These are phyloP conservation scores for Crax fasciolata DNA, from an alignment of 2,797 vertebrate species.

Conservation along the genomic window DNA sequence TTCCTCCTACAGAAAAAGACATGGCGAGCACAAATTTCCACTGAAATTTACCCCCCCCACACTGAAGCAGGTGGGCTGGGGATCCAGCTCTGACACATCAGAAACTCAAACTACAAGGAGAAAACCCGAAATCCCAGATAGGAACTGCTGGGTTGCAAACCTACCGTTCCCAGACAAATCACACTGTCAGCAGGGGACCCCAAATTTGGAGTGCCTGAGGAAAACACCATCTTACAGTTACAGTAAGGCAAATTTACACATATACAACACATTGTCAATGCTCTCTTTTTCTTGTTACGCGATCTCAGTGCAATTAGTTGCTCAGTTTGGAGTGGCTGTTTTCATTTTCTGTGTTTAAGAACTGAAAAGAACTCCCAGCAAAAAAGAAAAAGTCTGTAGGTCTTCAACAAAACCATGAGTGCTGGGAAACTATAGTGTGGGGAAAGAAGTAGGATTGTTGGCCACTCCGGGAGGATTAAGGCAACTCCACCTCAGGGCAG, in stretches of 20 bases:
- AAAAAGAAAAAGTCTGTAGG: neutral
- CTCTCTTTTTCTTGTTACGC: neutral
- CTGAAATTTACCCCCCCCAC: neutral
- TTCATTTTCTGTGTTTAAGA: neutral
- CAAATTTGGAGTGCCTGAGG: neutral
- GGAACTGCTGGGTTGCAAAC: neutral
- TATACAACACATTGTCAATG: neutral
- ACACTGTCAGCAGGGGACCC: neutral
- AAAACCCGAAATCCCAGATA: neutral
- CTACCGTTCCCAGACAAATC: neutral
- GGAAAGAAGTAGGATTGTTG: neutral
- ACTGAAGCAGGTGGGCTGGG: rapidly evolving
- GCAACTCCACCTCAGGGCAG: neutral
- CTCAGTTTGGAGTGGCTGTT: neutral
- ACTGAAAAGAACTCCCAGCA: neutral
- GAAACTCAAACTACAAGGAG: neutral
- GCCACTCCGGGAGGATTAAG: neutral
- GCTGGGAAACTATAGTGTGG: neutral
- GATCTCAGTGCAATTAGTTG: neutral
- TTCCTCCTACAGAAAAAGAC: neutral
- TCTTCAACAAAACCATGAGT: neutral
- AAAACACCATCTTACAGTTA: neutral
- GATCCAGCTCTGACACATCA: neutral
- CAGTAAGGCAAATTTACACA: neutral
- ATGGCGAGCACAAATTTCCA: neutral